Evolutionary conservation across 2,797 vertebrate genomes (phyloP), one percentile per base, ranked within the genome.

Genomic region (Hydrolagus colliei): DNA sequence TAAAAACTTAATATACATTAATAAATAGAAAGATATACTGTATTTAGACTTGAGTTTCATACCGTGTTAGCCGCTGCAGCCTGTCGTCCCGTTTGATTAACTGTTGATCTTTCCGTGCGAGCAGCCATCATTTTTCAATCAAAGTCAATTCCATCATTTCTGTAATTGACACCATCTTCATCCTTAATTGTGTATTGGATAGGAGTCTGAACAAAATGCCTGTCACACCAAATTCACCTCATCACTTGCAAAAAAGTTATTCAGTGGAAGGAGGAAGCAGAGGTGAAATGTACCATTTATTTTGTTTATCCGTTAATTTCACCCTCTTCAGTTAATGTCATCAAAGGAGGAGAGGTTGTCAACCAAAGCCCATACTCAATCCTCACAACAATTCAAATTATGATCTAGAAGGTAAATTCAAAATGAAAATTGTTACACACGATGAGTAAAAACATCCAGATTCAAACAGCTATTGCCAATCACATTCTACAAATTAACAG

Each of bases 51-150:
- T 20, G 27, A n/a, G 67, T 68, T 82, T 84, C 79, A 71, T 84
- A 84, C 79, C 79, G 32, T 84, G 10, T 84, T 71, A 35, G 20
- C 65, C 52, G 79, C 41, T 71, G 32, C 79, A 41, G 79, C 68
- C 79, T 68, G 65, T 41, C 7, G 67, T 84, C 79, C 79, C 71
- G 65, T 32, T 84, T 84, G 79, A 71, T 84, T 35, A 35, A 84
- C 67, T 35, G 79, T 6, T 82, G 78, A 84, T 71, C 67, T 14
- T 52, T 84, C 65, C 41, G 79, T 84, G 20, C 67, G 63, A 41
- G 65, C 52, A 52, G 79, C 79, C 79, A 84, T 84, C 32, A 84
- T 84, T 84, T 84, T 84, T 84, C 79, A 68, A 71, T 52, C 63
- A 27, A 84, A 84, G 71, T 12, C 63, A 71, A 63, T 16, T 84